Base-by-base conservation (phyloP, 2,888 invertebrate genomes). In the Ophion obscuratus region DNA sequence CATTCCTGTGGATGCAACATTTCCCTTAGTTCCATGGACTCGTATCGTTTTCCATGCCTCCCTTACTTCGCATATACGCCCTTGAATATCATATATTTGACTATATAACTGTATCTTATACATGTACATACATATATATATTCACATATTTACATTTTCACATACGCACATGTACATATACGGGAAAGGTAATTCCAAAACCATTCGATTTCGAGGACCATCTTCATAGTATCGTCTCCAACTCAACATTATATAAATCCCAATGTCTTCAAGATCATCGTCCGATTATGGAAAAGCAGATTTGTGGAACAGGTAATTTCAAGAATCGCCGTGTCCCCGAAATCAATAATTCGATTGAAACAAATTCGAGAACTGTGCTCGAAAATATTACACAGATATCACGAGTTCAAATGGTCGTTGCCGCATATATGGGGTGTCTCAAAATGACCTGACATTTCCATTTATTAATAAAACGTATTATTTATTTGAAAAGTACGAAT, bases 1-100 rank as follows among this genome's bases (percentile, higher is more conserved):
- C 92, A 92, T 92, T 92, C 89, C 90, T 91, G 90, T 88, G 89
- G 91, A 89, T 90, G 91, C 61, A 91, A 92, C 91, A 92, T 92
- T 92, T 92, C 89, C 86, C 90, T 89, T 88, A 88, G 88, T 90
- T 88, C 88, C 74, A 76, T 83, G 78, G 62, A 80, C 67, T 73
- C 78, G 31, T 81, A 62, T 73, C 81, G 70, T 79, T 17, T 77
- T 81, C 75, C 78, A 53, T 57, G 81, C 78, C 70, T 81, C 81
- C 81, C 75, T 75, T 83, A 74, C 64, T 66, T 36, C 71, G 76
- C 74, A 61, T 78, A 44, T 81, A 77, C 77, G 76, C 67, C 84
- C 62, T 77, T 81, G 76, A 74, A 76, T 80, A 62, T 77, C 61
- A 67, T 71, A 79, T 79, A 76, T 77, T 59, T 64, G 59, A n/a